phyloP scores from a whole-genome alignment of 2,888 invertebrate genomes.

The Ochropacha duplaris region DNA sequence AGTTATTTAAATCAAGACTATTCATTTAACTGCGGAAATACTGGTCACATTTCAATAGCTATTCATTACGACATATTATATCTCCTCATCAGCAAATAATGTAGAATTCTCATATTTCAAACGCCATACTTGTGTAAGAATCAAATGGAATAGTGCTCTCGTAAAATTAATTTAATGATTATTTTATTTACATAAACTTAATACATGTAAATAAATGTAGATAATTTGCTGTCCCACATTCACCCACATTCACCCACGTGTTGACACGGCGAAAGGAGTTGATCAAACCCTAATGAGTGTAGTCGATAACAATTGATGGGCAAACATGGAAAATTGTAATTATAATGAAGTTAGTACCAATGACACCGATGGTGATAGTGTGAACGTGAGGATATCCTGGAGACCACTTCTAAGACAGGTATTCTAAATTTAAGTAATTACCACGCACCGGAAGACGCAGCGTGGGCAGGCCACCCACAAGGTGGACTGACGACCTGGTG shows the following conservation, averaged over 20 bases:
- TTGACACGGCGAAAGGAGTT: too few species aligned
- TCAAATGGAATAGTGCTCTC: not conserved
- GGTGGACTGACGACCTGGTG: too few species aligned
- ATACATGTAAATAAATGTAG: too few species aligned
- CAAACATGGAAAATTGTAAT: conserved; percentile 4
- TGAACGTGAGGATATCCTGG: conserved; percentile 14
- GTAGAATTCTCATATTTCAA: not conserved
- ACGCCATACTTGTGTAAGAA: not conserved
- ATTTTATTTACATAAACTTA: not conserved
- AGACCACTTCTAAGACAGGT: conserved; percentile 22
- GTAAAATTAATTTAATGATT: conserved; percentile 38
- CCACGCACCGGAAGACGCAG: too few species aligned
- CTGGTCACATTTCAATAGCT: not conserved
- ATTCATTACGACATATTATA: too few species aligned
- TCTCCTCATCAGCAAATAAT: not conserved
- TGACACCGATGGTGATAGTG: conserved; percentile 1
- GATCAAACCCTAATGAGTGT: too few species aligned
- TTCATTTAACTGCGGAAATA: not conserved
- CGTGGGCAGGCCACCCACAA: too few species aligned
- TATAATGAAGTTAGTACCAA: conserved; percentile 4
- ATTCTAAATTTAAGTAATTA: not conserved
- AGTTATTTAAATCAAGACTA: not conserved
- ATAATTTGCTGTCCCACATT: too few species aligned
- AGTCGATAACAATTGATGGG: not conserved
- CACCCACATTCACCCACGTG: too few species aligned